Percentiles rank a stretch among this genome's conserved stretches.
These are phyloP conservation scores for Geodia barretti DNA, from an alignment of 37 sponge, comb jelly and placozoan species.

Conservation along the genomic window DNA sequence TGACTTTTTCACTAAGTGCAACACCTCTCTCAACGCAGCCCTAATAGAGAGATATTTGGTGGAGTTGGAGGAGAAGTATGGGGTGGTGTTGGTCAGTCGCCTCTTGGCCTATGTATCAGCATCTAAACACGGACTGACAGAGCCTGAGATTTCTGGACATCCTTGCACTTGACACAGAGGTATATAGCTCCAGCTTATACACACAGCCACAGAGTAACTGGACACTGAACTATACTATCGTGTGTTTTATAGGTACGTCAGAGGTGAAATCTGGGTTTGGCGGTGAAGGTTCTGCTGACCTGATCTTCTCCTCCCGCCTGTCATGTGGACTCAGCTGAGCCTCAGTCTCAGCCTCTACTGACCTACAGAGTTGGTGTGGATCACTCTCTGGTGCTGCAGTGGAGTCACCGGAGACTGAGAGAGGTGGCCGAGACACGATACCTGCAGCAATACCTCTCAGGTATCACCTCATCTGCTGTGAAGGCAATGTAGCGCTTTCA, in stretches of 20 bases:
- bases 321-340: slow-evolving; percentile 60
- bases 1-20: too few relatives aligned
- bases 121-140: slow-evolving; percentile 68
- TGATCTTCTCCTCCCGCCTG: slow-evolving; percentile 34
- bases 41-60: slow-evolving; percentile 18
- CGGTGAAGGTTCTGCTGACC: neutral
- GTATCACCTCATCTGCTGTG: too few relatives aligned
- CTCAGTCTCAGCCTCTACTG: slow-evolving; percentile 30
- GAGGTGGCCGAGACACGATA: slow-evolving; percentile 30
- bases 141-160: slow-evolving; percentile 76
- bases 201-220: neutral
- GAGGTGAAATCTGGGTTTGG: slow-evolving; percentile 12
- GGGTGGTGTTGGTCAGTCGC: slow-evolving; percentile 34
- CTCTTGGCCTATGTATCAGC: slow-evolving; percentile 54
- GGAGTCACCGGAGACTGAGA: slow-evolving; percentile 26
- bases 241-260: slow-evolving; percentile 34
- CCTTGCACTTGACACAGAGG: slow-evolving; percentile 60
- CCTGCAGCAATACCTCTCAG: too few relatives aligned
- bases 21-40: neutral
- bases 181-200: too few relatives aligned
- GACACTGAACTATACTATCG: neutral
- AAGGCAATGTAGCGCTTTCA: too few relatives aligned
- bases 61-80: slow-evolving; percentile 37
- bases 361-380: slow-evolving; percentile 36
- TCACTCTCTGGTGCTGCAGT: slow-evolving; percentile 18